Conservation (phyloP, 2,113 vertebrate genomes). For the Sphaerodactylus townsendi region DNA sequence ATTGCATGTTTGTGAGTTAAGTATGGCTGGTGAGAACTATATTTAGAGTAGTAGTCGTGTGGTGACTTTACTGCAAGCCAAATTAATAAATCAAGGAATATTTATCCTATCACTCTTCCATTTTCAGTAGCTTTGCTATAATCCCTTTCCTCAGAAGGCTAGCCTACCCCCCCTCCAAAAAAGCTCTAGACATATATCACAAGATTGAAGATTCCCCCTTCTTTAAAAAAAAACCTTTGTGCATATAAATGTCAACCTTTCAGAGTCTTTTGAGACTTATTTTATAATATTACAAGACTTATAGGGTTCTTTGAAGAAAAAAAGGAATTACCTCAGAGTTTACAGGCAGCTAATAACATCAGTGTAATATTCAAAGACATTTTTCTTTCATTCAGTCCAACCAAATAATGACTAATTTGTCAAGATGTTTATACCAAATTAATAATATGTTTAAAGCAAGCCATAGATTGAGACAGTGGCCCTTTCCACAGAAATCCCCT, state of each 20-base stretch:
- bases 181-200: too few relatives aligned
- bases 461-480: neutral
- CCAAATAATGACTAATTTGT: neutral
- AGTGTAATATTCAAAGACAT: neutral
- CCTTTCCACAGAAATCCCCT: too few relatives aligned
- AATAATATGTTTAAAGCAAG: neutral
- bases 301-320: neutral
- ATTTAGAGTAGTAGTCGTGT: too few relatives aligned
- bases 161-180: neutral
- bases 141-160: neutral
- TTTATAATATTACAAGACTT: too few relatives aligned
- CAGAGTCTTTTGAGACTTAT: too few relatives aligned
- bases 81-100: neutral
- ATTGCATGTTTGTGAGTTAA: neutral
- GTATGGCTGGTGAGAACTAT: neutral
- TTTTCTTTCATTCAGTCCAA: neutral
- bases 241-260: too few relatives aligned
- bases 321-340: conserved; percentile 1
- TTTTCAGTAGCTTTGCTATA: neutral
- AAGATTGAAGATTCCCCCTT: too few relatives aligned
- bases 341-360: neutral
- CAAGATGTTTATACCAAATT: conserved; percentile 14
- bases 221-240: too few relatives aligned
- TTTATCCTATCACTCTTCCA: neutral
- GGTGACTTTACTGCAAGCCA: neutral